Evolutionary conservation across 2,888 invertebrate genomes (phyloP), one percentile per base, ranked within the genome.

Genomic region (Drosophila paucipuncta): DNA sequence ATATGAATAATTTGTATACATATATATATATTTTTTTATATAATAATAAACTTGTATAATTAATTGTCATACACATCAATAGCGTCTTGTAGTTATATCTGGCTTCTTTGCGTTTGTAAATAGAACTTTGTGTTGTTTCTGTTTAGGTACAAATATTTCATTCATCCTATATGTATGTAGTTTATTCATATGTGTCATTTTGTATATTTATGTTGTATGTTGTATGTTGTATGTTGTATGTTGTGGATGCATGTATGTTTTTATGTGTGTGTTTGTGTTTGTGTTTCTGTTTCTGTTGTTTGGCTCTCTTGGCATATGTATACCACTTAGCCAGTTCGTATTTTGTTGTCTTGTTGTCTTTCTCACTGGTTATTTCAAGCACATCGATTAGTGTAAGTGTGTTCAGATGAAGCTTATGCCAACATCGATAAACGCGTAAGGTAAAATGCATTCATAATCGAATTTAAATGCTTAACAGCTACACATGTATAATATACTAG

Each of bases 1-100:
- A 80, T 80, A 79, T 79, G 78, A 72, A 73, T 80, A 72, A 64
- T 74, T 68, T 62, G 63, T 85, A 71, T 78, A 68, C 61, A 59
- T 35, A 67, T 74, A 70, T 79, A 65, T 78, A 68, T 60, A 30
- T 49, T 6, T 9, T 41, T 47, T 35, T 69, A 70, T 74, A 47
- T n/a, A 64, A 52, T 74, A 49, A 68, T 80, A 74, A 80, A 75
- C 64, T 85, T 88, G 85, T 86, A 90, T 85, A 90, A 80, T 90
- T 86, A 86, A 86, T 86, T 86, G 85, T 86, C 85, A 76, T 90
- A 86, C 90, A 90, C 85, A 86, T 86, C 90, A 82, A 85, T 85
- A 79, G 78, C 73, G 52, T 70, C 69, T 73, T 64, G 50, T 76
- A 65, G 62, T 41, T 43, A 28, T 55, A 63, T 67, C 50, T 67